Evolutionary conservation across 2,113 vertebrate species (phyloP), one percentile per base, ranked within the genome.

Genomic region (Erythrolamprus reginae): DNA sequence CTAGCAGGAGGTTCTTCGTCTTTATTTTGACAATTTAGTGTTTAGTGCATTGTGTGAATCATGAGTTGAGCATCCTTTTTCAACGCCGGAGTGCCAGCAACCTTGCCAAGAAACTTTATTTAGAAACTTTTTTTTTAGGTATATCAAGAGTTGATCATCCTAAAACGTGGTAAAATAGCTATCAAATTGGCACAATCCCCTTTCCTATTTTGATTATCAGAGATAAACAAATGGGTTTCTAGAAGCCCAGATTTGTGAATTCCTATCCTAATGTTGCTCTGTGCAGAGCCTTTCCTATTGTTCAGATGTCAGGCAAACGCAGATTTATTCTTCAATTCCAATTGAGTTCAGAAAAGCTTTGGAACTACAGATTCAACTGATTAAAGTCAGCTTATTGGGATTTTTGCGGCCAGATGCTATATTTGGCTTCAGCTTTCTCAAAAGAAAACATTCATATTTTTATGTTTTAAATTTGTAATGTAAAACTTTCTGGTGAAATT

Each of bases 61-160:
- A 0, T 45, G 88, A 91, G 47, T 6, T 92, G 91, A 51, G 55
- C 33, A 10, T 58, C 65, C 28, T 85, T 85, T 85, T n/a, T 88
- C n/a, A 82, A 2, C 84, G 38, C 21, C 82, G 45, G 10, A 58
- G 86, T 61, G 92, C 91, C n/a, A 33, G 13, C 21, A 90, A 85
- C 12, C 52, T 51, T 86, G 0, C 47, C 87, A 93, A 89, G 89
- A 87, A 86, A 51, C 9, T 83, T 90, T 28, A 1, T 53, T 92
- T 88, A 93, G 70, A 89, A 21, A 23, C 53, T 55, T 23, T 55
- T 23, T 55, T 7, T 23, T 55, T 93, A 89, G 89, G 65, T 12
- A 12, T 52, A 50, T 89, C 88, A 87, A 28, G 87, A 65, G 70
- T 28, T 24, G 50, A 10, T 38, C 42, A 91, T 5, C 45, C 19